These are phyloP conservation scores for Cylindroiulus punctatus DNA, from an alignment of 2,888 invertebrate genomes.

Conservation along the genomic window DNA sequence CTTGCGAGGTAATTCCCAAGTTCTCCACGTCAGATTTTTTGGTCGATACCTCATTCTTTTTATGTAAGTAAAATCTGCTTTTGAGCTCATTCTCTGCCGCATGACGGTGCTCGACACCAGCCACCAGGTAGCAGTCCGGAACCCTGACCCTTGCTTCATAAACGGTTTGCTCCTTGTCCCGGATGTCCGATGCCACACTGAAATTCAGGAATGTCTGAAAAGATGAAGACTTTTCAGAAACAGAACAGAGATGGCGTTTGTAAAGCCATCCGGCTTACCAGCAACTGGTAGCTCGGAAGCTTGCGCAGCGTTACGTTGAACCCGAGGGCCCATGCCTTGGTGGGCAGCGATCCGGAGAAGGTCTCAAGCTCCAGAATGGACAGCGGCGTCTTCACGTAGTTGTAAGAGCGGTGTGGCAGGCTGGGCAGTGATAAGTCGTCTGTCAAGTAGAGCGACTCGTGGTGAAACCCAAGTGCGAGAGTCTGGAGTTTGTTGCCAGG, in stretches of 20 bases:
- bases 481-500: neutral
- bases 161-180: neutral
- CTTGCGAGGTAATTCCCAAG: too few species aligned
- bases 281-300: neutral
- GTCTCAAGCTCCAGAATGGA: slow-evolving; percentile 21
- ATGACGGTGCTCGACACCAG: neutral
- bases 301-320: neutral
- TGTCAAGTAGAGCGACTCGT: neutral
- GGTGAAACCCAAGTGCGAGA: neutral
- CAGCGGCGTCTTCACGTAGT: neutral
- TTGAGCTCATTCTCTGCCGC: neutral
- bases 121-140: neutral
- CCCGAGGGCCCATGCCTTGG: neutral
- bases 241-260: neutral
- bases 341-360: neutral
- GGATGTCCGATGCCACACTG: neutral
- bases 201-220: slow-evolving; percentile 29
- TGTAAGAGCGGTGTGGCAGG: slow-evolving; percentile 8
- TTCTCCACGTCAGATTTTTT: too few species aligned
- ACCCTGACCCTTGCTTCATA: neutral
- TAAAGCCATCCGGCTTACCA: neutral
- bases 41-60: neutral
- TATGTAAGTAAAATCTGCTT: neutral
- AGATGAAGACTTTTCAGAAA: neutral
- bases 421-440: neutral